phyloP scores from a whole-genome alignment of 2,888 invertebrate genomes.

The Lasioglossum oenotherae region DNA sequence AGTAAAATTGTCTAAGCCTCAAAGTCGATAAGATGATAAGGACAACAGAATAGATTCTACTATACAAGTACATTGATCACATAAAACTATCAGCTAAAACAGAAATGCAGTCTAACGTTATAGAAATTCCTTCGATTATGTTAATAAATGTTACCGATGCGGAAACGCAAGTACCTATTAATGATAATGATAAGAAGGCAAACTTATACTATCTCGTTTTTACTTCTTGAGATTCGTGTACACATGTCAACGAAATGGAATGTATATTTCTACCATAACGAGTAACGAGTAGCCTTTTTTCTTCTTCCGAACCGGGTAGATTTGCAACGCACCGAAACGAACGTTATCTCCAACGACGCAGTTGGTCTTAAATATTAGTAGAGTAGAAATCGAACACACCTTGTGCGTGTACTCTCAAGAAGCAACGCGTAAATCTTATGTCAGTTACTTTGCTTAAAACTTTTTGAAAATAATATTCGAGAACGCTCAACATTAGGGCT shows the following conservation, averaged over 20 bases:
- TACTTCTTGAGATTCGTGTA: conserved; percentile 62
- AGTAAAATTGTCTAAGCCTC: conserved; percentile 60
- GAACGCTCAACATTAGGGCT: conserved; percentile 24
- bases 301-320: conserved; percentile 9
- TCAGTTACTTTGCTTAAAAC: conserved; percentile 55
- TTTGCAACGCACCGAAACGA: conserved; percentile 31
- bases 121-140: conserved; percentile 61
- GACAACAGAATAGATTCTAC: conserved; percentile 39
- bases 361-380: conserved; percentile 45
- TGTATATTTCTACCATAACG: conserved; percentile 44
- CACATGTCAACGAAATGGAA: conserved; percentile 44
- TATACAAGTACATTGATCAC: conserved; percentile 50
- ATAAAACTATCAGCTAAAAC: conserved; percentile 41
- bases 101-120: conserved; percentile 44
- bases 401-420: conserved; percentile 66
- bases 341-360: conserved; percentile 16
- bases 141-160: conserved; percentile 30
- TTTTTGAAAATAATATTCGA: conserved; percentile 51
- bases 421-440: conserved; percentile 44
- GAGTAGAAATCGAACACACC: conserved; percentile 63
- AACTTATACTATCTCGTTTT: conserved; percentile 46
- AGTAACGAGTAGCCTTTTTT: conserved; percentile 29
- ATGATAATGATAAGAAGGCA: conserved; percentile 20
- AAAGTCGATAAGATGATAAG: conserved; percentile 40
- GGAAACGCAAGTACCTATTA: conserved; percentile 28